phyloP scores from a whole-genome alignment of 2,797 vertebrate species.

The Channa striata region DNA sequence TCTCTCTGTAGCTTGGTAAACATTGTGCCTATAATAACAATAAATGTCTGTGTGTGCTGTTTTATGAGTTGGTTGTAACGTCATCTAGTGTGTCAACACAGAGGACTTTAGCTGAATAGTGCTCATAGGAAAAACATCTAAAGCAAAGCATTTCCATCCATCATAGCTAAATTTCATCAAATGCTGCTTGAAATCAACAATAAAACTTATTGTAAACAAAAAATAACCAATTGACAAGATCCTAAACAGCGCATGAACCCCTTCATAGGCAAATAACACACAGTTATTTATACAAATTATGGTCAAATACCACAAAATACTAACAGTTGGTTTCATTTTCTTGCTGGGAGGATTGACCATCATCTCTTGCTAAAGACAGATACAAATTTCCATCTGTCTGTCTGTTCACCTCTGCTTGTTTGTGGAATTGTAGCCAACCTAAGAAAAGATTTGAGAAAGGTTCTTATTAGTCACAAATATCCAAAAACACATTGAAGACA shows the following conservation, averaged over 20 bases:
- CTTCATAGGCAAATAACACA: not conserved
- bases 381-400: slow-evolving; percentile 46
- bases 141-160: not conserved
- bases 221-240: slow-evolving; percentile 32
- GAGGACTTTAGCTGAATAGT: not conserved
- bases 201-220: not conserved
- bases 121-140: not conserved
- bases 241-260: slow-evolving; percentile 1
- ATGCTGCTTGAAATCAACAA: slow-evolving; percentile 5
- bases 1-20: not conserved
- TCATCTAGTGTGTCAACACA: not conserved
- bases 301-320: not conserved
- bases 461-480: not conserved
- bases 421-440: slow-evolving; percentile 70
- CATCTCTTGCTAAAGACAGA: slow-evolving; percentile 66
- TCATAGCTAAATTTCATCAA: slow-evolving; percentile 3
- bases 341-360: slow-evolving; percentile 57
- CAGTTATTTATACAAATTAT: not conserved
- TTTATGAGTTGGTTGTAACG: slow-evolving; percentile 33
- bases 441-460: not conserved
- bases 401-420: slow-evolving; percentile 26
- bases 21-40: not conserved
- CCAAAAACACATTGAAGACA: slow-evolving; percentile 6
- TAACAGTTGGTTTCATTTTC: slow-evolving; percentile 81
- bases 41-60: not conserved